Evolutionary conservation across 2,888 invertebrate genomes (phyloP), one percentile per base, ranked within the genome.

Genomic region (Geotrupes spiniger): DNA sequence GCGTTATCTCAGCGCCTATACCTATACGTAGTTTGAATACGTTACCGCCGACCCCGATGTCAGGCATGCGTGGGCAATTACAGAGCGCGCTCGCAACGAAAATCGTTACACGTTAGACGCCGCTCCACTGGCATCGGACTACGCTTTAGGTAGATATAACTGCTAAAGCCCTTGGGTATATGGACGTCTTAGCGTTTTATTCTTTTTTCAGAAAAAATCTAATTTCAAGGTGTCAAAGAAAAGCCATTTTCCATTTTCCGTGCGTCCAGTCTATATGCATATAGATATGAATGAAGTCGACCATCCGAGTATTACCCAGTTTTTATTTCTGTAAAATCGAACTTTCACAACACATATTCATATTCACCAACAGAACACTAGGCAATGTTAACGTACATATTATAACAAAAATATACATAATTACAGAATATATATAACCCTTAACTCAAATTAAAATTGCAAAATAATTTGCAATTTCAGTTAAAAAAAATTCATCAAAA

Each of bases 221-320:
- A 74, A 74, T 74, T 74, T 72, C 70, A 68, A 73, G 73, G 73
- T 73, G 73, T 73, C 74, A 73, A 73, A 74, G 74, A 73, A 73
- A 73, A 73, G 72, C 72, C 72, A 72, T 74, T 73, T 73, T 70
- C 72, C 71, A 71, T 72, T 71, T 71, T 70, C 50, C 50, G 42
- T 41, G 38, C 56, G 67, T 64, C 67, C 66, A 65, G 64, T 68
- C 66, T 65, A 65, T 67, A 66, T 69, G 67, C 68, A 69, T 68
- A 68, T 61, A 68, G 66, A 69, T 66, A 64, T 64, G 64, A 49
- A 48, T 65, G 58, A 58, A 67, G 68, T 68, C 65, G 68, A 65
- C 69, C 68, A 69, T 66, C 61, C 61, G 65, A 66, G 66, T 68
- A 66, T 65, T 66, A 52, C 49, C 33, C n/a, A 33, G n/a, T n/a